Evolutionary conservation across 1,140 invertebrate genomes (phyloP), one percentile per base, ranked within the genome.

Genomic region (Trichonephila inaurata): DNA sequence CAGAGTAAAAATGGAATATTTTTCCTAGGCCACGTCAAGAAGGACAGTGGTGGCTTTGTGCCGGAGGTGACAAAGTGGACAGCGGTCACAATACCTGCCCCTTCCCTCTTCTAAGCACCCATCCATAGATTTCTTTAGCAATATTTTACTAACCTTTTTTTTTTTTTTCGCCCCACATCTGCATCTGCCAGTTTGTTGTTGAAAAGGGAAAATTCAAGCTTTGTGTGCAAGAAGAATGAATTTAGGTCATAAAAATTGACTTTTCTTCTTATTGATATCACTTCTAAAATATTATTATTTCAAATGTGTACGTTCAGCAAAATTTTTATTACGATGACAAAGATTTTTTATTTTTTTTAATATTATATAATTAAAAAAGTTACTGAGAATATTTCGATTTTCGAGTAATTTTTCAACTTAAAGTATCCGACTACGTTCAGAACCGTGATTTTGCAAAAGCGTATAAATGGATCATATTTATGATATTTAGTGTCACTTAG

Each of bases 11-110:
- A 85, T 21, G 82, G 18, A 60, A 28, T 51, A 28, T 60, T 85
- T 85, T 85, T 85, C 60, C n/a, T 19, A 10, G 60, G 28, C 72
- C 10, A 44, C 61, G 89, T 91, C 33, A 92, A 86, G 33, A 16
- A 19, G 51, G 51, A 60, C 72, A 91, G 51, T 61, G 72, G 72
- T 12, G 62, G 77, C 91, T 69, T 92, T 92, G 61, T 92, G 60
- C 18, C 18, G 69, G 44, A 61, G 28, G 61, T 92, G 91, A 92
- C 91, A 58, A 86, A 92, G 91, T 92, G 91, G 61, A 92, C 91
- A 92, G n/a, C 60, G 61, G 91, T 81, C 89, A 89, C 89, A 91
- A 82, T 91, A n/a, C 44, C 58, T 62, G 69, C 19, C 66, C 62
- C 44, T 62, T 28, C 60, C 40, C 44, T 62, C 58, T 83, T 91